Percentiles rank a stretch among this genome's conserved stretches.
Evolutionary conservation across 2,797 vertebrate species (phyloP).

Genomic region (Phoebastria nigripes): DNA sequence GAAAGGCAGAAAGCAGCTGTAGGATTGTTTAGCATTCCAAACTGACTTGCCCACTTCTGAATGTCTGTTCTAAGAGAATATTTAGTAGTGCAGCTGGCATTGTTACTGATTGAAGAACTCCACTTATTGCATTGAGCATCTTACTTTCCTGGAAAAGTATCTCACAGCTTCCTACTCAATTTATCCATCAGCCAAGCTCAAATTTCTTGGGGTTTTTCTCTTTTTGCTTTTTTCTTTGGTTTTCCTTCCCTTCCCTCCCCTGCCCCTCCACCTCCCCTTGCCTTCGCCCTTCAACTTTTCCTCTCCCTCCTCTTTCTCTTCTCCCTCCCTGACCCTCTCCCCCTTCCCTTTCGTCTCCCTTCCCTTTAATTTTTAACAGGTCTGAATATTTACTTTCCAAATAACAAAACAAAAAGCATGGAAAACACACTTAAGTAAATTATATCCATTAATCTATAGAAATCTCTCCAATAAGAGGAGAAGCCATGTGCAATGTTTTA

Average conservation of each 20-base stretch:
- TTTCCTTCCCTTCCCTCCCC: neutral
- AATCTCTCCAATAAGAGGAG: neutral
- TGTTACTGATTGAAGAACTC: conserved; percentile 58
- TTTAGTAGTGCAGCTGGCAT: conserved; percentile 50
- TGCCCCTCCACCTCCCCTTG: neutral
- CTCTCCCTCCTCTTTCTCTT: neutral
- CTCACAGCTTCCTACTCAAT: conserved; percentile 15
- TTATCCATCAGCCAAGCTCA: neutral
- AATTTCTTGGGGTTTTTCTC: neutral
- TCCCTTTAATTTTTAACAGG: neutral
- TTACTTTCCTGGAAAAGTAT: conserved; percentile 41
- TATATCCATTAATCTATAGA: neutral
- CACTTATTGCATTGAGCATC: neutral
- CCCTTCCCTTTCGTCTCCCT: neutral
- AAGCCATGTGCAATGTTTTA: neutral
- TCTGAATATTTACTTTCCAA: neutral
- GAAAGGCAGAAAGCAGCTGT: neutral
- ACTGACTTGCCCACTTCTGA: neutral
- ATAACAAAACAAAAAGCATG: neutral
- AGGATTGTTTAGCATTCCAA: conserved; percentile 32
- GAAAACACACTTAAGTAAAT: neutral
- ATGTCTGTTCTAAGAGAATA: conserved; percentile 35
- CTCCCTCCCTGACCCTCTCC: neutral
- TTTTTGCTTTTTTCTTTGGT: neutral
- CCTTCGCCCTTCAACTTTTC: neutral